Base-by-base conservation (phyloP, 2,888 invertebrate genomes). In the Caenorhabditis uteleia region DNA sequence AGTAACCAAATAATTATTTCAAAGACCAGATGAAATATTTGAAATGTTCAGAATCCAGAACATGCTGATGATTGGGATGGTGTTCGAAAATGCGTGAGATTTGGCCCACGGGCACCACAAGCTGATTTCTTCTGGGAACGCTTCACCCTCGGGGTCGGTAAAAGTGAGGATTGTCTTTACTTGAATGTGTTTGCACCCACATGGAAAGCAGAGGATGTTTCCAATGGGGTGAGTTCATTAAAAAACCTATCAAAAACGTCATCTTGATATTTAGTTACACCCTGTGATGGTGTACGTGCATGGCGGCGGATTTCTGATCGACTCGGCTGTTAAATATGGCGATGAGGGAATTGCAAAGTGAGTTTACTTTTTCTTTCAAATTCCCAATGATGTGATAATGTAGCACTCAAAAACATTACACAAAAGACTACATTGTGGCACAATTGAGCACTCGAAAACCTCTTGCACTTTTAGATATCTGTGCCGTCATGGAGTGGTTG, bases 131-230 rank as follows among this genome's bases (percentile, higher is more conserved):
- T 73, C 46, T 73, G 72, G 72, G 72, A 73, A 38, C 46, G 61
- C 10, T 64, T 61, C 42, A 71, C 69, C 10, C 46, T 59, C 21
- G 59, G 56, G 3, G 74, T 75, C 25, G 62, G 65, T 4, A 77
- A 79, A 59, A 68, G 67, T 21, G 80, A 80, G 33, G 75, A 79
- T 46, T 80, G 80, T 47, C 67, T 80, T 3, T 66, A 74, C 40
- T 53, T 80, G 47, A 78, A 78, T 50, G 73, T 80, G 0, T 79
- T 80, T 40, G 60, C 72, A 3, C 80, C 80, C 2, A 57, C 64
- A 21, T 75, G 75, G 76, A 67, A 59, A 51, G 50, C 58, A 10
- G 62, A 61, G 10, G 61, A 58, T 26, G 57, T 56, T 12, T 57
- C 66, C 12, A 60, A 60, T 34, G 59, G 60, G 51, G 57, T 56